These are phyloP conservation scores for Tetragonisca angustula DNA, from an alignment of 2,888 invertebrate species.

Conservation along the genomic window DNA sequence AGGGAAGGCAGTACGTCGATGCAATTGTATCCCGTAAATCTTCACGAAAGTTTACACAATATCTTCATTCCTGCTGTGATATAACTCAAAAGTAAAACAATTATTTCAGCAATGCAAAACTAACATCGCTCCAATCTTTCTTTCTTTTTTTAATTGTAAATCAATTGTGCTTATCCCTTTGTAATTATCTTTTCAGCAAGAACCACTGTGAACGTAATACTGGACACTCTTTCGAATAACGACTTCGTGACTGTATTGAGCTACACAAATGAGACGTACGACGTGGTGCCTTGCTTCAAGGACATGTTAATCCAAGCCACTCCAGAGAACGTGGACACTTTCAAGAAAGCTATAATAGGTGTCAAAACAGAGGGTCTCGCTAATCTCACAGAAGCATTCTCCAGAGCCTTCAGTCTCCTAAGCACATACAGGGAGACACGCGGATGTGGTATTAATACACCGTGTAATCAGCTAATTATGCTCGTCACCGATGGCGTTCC, in stretches of 20 bases:
- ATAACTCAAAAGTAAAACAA: neutral
- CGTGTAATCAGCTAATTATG: constrained; percentile 98
- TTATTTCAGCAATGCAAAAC: neutral
- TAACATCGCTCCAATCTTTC: neutral
- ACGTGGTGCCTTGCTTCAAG: constrained; percentile 94
- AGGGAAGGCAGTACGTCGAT: constrained; percentile 13
- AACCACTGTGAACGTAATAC: constrained; percentile 91
- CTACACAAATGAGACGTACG: constrained; percentile 90
- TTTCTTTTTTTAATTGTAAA: neutral
- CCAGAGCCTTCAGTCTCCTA: constrained; percentile 92
- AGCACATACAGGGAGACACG: constrained; percentile 86
- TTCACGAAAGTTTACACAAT: constrained; percentile 10
- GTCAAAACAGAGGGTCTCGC: constrained; percentile 92
- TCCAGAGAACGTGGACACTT: constrained; percentile 91
- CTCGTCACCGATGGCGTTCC: constrained; percentile 97
- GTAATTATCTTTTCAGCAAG: constrained; percentile 72
- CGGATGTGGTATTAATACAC: constrained; percentile 86
- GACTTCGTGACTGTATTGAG: constrained; percentile 97
- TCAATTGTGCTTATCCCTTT: too few species aligned
- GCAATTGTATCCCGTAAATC: constrained; percentile 6
- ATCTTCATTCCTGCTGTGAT: neutral
- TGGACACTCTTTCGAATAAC: constrained; percentile 98
- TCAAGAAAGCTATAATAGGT: constrained; percentile 88
- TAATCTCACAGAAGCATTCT: constrained; percentile 92
- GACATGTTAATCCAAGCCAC: constrained; percentile 94